A percentile compares a stretch with the other conserved stretches of the same genome.
Conservation (phyloP, 1,140 invertebrate species). For the Ceratina japonica region DNA sequence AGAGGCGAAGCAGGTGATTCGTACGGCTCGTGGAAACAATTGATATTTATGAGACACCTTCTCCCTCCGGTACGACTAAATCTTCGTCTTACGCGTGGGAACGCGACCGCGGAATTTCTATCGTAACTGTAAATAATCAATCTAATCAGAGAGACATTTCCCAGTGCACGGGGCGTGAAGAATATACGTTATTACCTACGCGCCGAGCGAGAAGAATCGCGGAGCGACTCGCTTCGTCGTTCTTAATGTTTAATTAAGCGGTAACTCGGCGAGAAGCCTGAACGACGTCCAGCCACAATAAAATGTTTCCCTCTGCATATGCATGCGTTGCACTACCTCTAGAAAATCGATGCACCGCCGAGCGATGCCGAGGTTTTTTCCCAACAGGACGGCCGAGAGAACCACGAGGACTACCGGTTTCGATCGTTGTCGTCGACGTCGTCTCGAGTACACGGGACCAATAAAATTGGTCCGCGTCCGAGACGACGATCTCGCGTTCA, state of each 20-base stretch:
- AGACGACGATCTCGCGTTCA: background rate
- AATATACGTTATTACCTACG: no score
- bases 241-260: constrained; percentile 17
- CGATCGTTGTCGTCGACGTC: no score
- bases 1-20: background rate
- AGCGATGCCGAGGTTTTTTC: constrained; percentile 31
- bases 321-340: constrained; percentile 40
- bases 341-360: constrained; percentile 47
- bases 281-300: constrained; percentile 18
- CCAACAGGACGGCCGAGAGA: constrained; percentile 16
- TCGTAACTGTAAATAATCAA: background rate
- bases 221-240: background rate
- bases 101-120: constrained; percentile 7
- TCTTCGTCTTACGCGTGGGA: background rate
- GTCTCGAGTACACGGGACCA: no score
- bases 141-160: no score
- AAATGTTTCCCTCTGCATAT: constrained; percentile 57
- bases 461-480: no score
- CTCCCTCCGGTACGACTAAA: background rate
- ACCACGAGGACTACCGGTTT: constrained; percentile 15
- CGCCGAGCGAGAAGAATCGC: no score
- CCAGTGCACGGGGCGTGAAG: no score
- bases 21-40: constrained; percentile 23
- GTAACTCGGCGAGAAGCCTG: background rate
- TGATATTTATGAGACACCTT: constrained; percentile 43